Base-by-base conservation (phyloP, 2,888 invertebrate genomes). In the Heliconius ismenius region DNA sequence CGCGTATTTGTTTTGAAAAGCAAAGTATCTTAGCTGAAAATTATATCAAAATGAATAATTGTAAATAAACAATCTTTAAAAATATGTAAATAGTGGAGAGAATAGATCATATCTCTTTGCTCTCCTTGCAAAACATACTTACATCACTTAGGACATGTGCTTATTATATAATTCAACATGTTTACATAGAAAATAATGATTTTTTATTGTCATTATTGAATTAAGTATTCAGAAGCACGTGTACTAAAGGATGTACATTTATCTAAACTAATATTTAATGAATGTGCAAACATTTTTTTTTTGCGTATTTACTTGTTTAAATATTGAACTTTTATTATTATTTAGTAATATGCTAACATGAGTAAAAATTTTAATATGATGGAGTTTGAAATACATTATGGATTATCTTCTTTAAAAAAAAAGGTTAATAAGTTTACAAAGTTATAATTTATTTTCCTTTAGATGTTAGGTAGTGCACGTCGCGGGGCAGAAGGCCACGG, bases 401-500 rank as follows among this genome's bases (percentile, higher is more conserved):
- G 9, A n/a, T 58, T 58, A 58, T 9, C 10, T n/a, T 54, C 9
- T 54, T n/a, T 10, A 3, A 10, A 9, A n/a, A 10, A 21, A 58
- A n/a, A 58, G 9, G 32, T 32, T 32, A 32, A 32, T 7, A 32
- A 32, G 7, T 54, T 15, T 15, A 43, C 43, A 21, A 54, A 54
- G 2, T 32, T 32, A 39, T 39, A 11, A 39, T 58, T n/a, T 70
- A 11, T 73, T 63, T 24, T 36, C 18, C 43, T 85, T 1, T 86
- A 93, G 93, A 92, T 94, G 93, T 82, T 94, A 79, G 90, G 91
- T 69, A 90, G 93, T 80, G 87, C 89, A 1, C 89, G 88, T 28
- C 91, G 91, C 24, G 94, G 93, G 10, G 96, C 96, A 0, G 91
- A 93, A 81, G 97, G 97, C 13, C 98, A 98, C 92, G 98, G 98